A percentile compares a stretch with the other conserved stretches of the same genome.
These are phyloP conservation scores for Alaudala cheleensis DNA, from an alignment of 2,113 vertebrate species.

Conservation along the genomic window DNA sequence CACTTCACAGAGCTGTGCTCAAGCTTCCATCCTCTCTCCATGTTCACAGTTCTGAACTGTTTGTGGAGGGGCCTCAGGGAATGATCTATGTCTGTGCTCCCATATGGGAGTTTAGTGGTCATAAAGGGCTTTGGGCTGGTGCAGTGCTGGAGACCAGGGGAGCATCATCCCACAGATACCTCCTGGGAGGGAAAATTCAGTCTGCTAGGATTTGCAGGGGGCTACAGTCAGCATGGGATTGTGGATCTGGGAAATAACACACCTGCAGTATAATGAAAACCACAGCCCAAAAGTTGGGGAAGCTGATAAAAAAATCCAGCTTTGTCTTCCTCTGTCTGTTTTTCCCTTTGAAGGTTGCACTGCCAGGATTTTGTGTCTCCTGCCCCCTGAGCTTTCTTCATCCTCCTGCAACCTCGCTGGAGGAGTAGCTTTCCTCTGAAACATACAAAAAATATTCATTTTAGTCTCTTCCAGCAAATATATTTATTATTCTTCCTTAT, in stretches of 20 bases:
- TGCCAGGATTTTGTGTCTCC: not conserved
- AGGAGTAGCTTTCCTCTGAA: not conserved
- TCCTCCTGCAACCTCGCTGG: not conserved
- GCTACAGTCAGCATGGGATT: not conserved
- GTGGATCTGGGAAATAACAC: not conserved
- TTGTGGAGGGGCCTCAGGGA: not conserved
- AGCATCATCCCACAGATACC: not conserved
- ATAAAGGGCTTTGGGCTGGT: not conserved
- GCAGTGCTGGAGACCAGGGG: not conserved
- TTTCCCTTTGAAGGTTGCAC: not conserved
- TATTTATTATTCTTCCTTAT: not conserved
- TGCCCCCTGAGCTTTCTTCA: not conserved
- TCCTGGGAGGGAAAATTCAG: not conserved
- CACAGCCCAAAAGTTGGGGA: not conserved
- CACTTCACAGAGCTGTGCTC: not conserved
- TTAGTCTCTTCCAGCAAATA: rapidly evolving
- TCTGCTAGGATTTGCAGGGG: not conserved
- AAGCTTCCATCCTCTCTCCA: not conserved
- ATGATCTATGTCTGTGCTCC: not conserved
- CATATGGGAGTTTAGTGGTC: not conserved
- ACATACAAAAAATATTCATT: not conserved
- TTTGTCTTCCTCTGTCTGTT: not conserved
- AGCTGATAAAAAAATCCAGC: not conserved
- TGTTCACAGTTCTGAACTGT: not conserved
- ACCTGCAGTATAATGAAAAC: not conserved